Conservation (phyloP, 2,888 invertebrate species). For the Lamellibrachia satsuma region DNA sequence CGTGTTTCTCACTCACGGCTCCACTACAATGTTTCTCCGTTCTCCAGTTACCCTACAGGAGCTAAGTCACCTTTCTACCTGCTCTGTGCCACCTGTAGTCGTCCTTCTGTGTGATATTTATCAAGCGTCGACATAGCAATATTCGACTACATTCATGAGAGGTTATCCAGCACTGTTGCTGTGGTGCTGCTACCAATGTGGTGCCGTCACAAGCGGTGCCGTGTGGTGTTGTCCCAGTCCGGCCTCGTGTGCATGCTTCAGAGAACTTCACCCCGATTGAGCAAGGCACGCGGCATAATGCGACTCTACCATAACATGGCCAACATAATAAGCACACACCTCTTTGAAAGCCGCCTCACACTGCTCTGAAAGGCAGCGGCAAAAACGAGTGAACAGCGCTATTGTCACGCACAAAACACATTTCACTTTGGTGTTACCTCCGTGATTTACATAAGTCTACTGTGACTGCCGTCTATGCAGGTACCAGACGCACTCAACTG, state of each 20-base stretch:
- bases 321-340: conserved; percentile 1
- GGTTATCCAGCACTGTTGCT: not conserved
- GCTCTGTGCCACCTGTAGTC: not conserved
- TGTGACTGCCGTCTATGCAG: not conserved
- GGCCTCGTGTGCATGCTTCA: not conserved
- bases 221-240: not conserved
- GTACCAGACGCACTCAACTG: conserved; percentile 2
- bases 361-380: conserved; percentile 3
- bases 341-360: not conserved
- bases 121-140: not conserved
- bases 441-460: conserved; percentile 11
- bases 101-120: not conserved
- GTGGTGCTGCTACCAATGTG: not conserved
- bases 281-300: not conserved
- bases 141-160: not conserved
- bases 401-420: conserved; percentile 17
- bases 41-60: no score
- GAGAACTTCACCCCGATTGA: conserved; percentile 2
- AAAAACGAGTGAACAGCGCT: conserved; percentile 4
- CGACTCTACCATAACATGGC: not conserved
- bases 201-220: not conserved
- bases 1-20: not conserved
- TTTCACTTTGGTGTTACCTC: conserved; percentile 17
- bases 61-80: not conserved
- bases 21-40: not conserved